phyloP scores from a whole-genome alignment of 2,797 vertebrate species.

The Phalanger gymnotis region DNA sequence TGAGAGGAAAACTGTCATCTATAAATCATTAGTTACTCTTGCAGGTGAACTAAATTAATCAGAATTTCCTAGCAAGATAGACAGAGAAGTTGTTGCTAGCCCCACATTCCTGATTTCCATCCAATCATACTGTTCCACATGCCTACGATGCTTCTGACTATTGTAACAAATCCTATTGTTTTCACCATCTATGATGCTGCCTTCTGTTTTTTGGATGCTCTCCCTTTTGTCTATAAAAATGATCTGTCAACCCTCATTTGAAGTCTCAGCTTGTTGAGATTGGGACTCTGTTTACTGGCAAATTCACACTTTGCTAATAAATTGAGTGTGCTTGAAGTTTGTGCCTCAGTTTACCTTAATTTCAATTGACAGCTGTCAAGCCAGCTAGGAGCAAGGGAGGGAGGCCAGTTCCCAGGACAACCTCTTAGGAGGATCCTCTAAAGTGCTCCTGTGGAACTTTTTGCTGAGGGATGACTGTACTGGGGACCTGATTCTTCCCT shows the following conservation, averaged over 20 bases:
- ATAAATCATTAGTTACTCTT: background rate
- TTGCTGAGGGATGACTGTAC: background rate
- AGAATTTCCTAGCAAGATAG: background rate
- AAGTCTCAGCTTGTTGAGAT: background rate
- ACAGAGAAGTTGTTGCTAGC: background rate
- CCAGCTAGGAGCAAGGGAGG: background rate
- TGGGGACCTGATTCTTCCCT: background rate
- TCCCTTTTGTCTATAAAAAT: background rate
- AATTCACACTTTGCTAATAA: background rate
- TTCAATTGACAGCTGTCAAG: background rate
- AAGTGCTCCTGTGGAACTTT: background rate
- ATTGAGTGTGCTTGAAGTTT: background rate
- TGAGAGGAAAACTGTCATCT: background rate
- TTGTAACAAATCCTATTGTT: background rate
- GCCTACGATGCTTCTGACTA: background rate
- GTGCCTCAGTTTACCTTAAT: background rate
- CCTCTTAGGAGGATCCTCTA: background rate
- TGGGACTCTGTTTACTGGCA: background rate
- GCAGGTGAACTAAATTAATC: background rate
- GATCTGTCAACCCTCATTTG: background rate
- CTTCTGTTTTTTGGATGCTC: background rate
- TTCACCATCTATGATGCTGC: background rate
- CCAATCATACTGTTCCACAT: background rate
- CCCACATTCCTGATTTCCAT: background rate
- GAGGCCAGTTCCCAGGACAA: background rate